Evolutionary conservation across 1,140 invertebrate species (phyloP).

Genomic region (Mactra quadrangularis): DNA sequence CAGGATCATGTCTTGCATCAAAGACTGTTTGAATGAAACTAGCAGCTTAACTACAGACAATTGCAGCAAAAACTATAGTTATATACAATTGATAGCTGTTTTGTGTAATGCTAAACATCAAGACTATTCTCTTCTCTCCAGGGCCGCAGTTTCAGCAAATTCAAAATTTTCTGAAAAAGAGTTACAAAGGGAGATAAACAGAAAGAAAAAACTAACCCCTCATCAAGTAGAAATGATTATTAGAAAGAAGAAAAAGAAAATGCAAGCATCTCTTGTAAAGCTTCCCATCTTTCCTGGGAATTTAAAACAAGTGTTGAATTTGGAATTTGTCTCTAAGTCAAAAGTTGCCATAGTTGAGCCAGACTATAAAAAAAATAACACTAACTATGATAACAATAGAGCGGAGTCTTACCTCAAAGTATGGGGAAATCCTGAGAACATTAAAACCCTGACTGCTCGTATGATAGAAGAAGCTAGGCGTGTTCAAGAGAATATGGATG

Average conservation of each 20-base stretch:
- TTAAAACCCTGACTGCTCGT: not conserved
- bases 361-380: not conserved
- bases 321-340: slow-evolving; percentile 13
- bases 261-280: slow-evolving; percentile 5
- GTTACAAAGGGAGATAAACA: slow-evolving; percentile 31
- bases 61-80: too few species aligned
- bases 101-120: slow-evolving; percentile 10
- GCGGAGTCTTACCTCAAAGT: not conserved
- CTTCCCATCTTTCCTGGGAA: slow-evolving; percentile 34
- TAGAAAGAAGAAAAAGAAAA: slow-evolving; percentile 34
- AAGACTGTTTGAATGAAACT: not conserved
- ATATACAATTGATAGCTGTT: slow-evolving; percentile 6
- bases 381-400: slow-evolving; percentile 14
- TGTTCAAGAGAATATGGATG: slow-evolving; percentile 3
- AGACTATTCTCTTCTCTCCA: slow-evolving; percentile 26
- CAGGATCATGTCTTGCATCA: not conserved
- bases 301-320: not conserved
- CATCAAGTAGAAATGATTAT: slow-evolving; percentile 38
- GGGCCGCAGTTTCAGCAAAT: slow-evolving; percentile 20
- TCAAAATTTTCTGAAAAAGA: slow-evolving; percentile 18
- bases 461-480: not conserved
- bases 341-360: not conserved
- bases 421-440: slow-evolving; percentile 17
- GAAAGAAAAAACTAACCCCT: slow-evolving; percentile 25
- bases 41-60: not conserved